Evolutionary conservation across 1,140 invertebrate species (phyloP).

Genomic region (Drosophila orena): DNA sequence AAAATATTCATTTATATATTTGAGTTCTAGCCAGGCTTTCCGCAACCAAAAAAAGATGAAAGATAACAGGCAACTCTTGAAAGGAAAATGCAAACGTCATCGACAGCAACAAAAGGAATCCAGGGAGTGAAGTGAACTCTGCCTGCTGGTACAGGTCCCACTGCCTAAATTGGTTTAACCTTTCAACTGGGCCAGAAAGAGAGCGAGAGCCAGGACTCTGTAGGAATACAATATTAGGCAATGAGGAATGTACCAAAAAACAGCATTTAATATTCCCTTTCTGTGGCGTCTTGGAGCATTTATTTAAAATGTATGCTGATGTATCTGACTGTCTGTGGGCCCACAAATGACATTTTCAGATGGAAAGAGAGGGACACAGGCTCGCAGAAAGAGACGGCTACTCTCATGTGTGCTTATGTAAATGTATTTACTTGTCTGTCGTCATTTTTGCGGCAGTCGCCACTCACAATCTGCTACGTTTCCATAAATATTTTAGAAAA

Average conservation of each 20-base stretch:
- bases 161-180: conserved; percentile 67
- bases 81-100: conserved; percentile 77
- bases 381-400: neutral
- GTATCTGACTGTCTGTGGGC: conserved; percentile 65
- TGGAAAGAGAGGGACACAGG: neutral
- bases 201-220: conserved; percentile 18
- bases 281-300: conserved; percentile 48
- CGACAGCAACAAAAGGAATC: conserved; percentile 47
- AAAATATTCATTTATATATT: conserved; percentile 74
- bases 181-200: conserved; percentile 38
- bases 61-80: conserved; percentile 23
- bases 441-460: conserved; percentile 75
- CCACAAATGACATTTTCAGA: conserved; percentile 30
- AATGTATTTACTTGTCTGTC: conserved; percentile 78
- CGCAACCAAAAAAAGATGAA: neutral
- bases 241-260: conserved; percentile 41
- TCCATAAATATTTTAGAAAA: conserved; percentile 82
- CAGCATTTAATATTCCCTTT: conserved; percentile 79
- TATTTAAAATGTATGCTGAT: conserved; percentile 83
- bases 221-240: conserved; percentile 47
- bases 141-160: conserved; percentile 24
- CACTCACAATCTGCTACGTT: conserved; percentile 80
- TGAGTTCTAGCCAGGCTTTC: conserved; percentile 28
- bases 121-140: conserved; percentile 40
- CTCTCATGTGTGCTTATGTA: conserved; percentile 57